phyloP scores from a whole-genome alignment of 2,888 invertebrate genomes.

The Xestia c-nigrum region DNA sequence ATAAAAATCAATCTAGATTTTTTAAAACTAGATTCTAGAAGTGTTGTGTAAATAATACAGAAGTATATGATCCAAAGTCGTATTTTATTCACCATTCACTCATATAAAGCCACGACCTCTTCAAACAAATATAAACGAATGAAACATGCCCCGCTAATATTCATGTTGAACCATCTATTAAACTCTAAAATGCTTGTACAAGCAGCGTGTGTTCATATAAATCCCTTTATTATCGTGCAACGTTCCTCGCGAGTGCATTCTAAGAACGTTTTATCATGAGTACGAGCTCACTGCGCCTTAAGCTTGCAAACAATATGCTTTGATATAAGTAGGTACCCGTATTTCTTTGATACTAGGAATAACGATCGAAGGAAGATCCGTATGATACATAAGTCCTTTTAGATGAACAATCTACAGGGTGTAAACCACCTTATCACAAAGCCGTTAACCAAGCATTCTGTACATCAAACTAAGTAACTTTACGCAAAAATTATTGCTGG shows the following conservation, averaged over 20 bases:
- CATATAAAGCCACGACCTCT: no score
- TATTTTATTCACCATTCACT: no score
- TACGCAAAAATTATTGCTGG: no score
- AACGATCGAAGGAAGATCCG: not conserved
- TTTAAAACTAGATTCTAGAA: no score
- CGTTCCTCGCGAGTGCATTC: slow-evolving; percentile 36
- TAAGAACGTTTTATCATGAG: slow-evolving; percentile 48
- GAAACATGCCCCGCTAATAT: slow-evolving; percentile 31
- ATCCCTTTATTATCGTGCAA: slow-evolving; percentile 36
- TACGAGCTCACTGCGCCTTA: slow-evolving; percentile 6
- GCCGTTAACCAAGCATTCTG: no score
- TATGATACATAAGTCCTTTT: not conserved
- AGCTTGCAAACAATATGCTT: slow-evolving; percentile 22
- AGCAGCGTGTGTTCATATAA: slow-evolving; percentile 35
- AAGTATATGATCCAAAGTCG: no score
- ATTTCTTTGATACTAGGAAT: slow-evolving; percentile 15
- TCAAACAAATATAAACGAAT: slow-evolving; percentile 10
- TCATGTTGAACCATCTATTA: slow-evolving; percentile 37
- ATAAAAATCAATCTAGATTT: no score
- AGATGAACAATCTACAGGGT: not conserved
- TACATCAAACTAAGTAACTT: no score
- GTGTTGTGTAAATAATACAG: no score
- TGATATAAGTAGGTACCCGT: not conserved
- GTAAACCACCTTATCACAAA: no score
- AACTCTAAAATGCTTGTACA: slow-evolving; percentile 24